Base-by-base conservation (phyloP, 1,140 invertebrate species). In the Alviniconcha marisindica region DNA sequence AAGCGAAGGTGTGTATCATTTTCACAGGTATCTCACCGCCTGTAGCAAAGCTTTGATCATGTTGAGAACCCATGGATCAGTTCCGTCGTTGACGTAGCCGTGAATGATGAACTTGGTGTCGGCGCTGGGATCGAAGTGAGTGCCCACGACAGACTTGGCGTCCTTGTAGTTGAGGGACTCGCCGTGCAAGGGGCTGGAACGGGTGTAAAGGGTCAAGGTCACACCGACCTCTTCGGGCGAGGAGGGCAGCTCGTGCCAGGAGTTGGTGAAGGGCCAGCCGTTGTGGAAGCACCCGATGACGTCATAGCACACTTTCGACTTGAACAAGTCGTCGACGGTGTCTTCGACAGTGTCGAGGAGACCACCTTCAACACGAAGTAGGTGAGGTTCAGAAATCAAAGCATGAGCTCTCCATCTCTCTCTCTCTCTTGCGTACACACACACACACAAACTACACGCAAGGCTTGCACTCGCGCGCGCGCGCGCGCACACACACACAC, bases 251-350 rank as follows among this genome's bases (percentile, higher is more conserved):
- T 97, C 97, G 91, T 97, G 97, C 88, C 98, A 73, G 12, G 88
- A 69, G 56, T 89, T 87, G 40, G 87, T 76, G 51, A 88, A 89
- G 36, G 87, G 93, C 91, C 98, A 97, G 82, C 96, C 96, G 91
- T 97, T 96, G 86, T 97, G 96, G 93, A 98, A 99, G 89, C 98
- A 99, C 10, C 97, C 97, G 28, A 98, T 94, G 81, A 97, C 96
- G 1, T 95, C 95, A 90, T 98, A 99, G 90, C 98, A 99, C 0
- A 98, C 96, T 5, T 78, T 60, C 24, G 60, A 42, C 3, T 81
- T 4, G 60, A 78, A 79, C 18, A 66, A 1, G 24, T 78, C 77
- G n/a, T n/a, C n/a, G n/a, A n/a, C n/a, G n/a, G n/a, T n/a, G n/a
- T n/a, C n/a, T n/a, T n/a, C n/a, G n/a, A n/a, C n/a, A n/a, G n/a